Percentiles rank a stretch among this genome's conserved stretches.
Evolutionary conservation across 1,140 invertebrate species (phyloP).

Genomic region (Nylanderia fulva): DNA sequence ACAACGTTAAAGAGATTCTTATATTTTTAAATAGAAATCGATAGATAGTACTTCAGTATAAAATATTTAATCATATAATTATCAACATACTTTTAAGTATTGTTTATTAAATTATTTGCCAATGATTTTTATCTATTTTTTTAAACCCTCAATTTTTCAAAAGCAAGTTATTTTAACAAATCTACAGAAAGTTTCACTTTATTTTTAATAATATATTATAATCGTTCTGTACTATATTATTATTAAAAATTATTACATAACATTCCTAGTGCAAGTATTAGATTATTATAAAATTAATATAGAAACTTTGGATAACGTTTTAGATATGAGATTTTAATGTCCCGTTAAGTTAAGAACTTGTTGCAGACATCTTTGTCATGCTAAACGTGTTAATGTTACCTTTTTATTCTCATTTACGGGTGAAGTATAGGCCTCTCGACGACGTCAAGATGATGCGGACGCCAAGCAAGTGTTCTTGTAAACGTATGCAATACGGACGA

Average conservation of each 20-base stretch:
- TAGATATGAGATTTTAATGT: background rate
- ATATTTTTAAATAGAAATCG: background rate
- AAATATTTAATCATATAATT: too few species aligned
- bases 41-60: background rate
- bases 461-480: conserved; percentile 51
- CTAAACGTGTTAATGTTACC: conserved; percentile 21
- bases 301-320: background rate
- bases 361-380: conserved; percentile 52
- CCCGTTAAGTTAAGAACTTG: conserved; percentile 2
- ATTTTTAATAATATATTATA: background rate
- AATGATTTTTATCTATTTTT: background rate
- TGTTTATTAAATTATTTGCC: background rate
- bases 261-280: background rate
- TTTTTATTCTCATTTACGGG: conserved; percentile 47
- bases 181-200: background rate
- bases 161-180: background rate
- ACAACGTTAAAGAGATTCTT: too few species aligned
- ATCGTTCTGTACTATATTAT: background rate
- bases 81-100: background rate
- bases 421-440: conserved; percentile 33
- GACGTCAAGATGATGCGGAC: conserved; percentile 48
- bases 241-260: background rate
- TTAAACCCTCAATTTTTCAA: background rate
- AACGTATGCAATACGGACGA: conserved; percentile 37
- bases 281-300: background rate